A percentile compares a stretch with the other conserved stretches of the same genome.
phyloP scores from a whole-genome alignment of 2,113 vertebrate species.

The Alectura lathami region DNA sequence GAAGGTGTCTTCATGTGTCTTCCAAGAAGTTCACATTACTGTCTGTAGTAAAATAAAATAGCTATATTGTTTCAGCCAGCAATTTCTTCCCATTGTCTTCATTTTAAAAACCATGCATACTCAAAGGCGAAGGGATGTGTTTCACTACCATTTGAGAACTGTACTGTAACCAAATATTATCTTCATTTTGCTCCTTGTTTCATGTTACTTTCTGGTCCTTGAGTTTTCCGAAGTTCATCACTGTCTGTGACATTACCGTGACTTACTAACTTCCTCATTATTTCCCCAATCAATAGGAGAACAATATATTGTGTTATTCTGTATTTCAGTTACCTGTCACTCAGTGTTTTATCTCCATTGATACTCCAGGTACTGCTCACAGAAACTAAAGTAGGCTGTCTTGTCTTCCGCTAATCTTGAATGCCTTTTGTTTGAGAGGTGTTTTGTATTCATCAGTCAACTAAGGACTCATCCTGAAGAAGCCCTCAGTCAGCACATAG shows the following conservation, averaged over 20 bases:
- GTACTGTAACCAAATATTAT: constrained; percentile 93
- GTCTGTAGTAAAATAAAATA: constrained; percentile 87
- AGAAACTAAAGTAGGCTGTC: constrained; percentile 88
- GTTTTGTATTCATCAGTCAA: constrained; percentile 94
- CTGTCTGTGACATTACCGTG: constrained; percentile 78
- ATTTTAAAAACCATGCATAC: constrained; percentile 86
- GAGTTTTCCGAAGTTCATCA: constrained; percentile 82
- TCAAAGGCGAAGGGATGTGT: constrained; percentile 87
- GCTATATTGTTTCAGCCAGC: constrained; percentile 90
- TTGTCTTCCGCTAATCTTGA: constrained; percentile 88
- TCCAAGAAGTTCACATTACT: constrained; percentile 98
- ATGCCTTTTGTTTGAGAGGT: constrained; percentile 87
- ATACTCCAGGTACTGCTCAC: constrained; percentile 83
- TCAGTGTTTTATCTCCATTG: constrained; percentile 85
- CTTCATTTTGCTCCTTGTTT: constrained; percentile 90
- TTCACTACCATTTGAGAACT: constrained; percentile 89
- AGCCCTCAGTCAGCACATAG: constrained; percentile 86
- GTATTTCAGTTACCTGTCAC: constrained; percentile 81
- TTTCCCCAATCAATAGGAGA: constrained; percentile 84
- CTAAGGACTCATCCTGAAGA: constrained; percentile 90
- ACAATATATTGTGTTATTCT: constrained; percentile 87
- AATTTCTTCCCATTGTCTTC: constrained; percentile 91
- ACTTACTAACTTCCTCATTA: constrained; percentile 81
- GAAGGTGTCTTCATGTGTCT: constrained; percentile 99
- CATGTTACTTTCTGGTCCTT: constrained; percentile 90